Conservation (phyloP, 53 echinoderm and acorn worm species). For the Hippasteria phrygiana region DNA sequence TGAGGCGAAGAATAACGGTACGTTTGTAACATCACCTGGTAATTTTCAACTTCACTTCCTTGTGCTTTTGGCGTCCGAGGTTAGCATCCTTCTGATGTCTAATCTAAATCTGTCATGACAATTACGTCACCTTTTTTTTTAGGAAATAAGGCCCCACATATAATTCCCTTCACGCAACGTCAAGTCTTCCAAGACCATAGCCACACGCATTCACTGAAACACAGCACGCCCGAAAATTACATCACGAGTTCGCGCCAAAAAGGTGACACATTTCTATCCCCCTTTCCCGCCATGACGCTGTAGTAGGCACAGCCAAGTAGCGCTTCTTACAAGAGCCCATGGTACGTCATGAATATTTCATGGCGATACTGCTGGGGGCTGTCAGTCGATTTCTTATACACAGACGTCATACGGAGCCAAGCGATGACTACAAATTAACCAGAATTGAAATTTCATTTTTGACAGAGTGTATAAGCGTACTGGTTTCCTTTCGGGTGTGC, state of each 20-base stretch:
- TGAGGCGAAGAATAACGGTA: too few relatives aligned
- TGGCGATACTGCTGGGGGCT: neutral
- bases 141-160: neutral
- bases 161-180: neutral
- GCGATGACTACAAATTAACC: neutral
- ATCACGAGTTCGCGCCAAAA: conserved; percentile 37
- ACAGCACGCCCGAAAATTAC: neutral
- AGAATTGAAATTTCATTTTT: neutral
- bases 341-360: conserved; percentile 34
- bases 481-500: too few relatives aligned
- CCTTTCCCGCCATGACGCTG: conserved; percentile 9
- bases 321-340: neutral
- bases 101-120: neutral
- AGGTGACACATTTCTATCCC: conserved; percentile 17
- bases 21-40: too few relatives aligned
- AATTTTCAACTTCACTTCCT: too few relatives aligned
- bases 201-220: neutral
- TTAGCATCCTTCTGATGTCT: neutral
- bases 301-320: neutral
- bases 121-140: neutral
- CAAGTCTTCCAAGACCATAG: neutral
- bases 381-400: neutral
- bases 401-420: neutral
- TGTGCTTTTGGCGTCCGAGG: neutral
- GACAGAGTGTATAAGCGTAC: too few relatives aligned